These are phyloP conservation scores for Leucophora obtusa DNA, from an alignment of 2,888 invertebrate species.

Conservation along the genomic window DNA sequence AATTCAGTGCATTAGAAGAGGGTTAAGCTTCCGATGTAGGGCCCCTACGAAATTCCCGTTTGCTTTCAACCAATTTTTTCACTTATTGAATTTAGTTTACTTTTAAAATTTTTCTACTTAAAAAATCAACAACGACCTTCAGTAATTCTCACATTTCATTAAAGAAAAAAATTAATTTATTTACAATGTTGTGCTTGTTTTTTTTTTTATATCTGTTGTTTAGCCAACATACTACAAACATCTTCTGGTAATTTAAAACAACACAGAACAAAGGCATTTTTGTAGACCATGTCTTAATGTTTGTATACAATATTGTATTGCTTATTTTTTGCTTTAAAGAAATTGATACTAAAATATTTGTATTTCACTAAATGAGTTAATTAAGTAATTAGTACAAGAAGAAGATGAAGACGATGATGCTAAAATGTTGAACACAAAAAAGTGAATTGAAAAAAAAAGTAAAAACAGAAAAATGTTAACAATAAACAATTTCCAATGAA, in stretches of 20 bases:
- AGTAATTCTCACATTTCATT: constrained; percentile 63
- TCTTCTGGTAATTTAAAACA: constrained; percentile 43
- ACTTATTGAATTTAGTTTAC: background rate
- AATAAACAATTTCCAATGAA: constrained; percentile 37
- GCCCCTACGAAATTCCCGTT: background rate
- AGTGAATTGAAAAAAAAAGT: too few relatives aligned
- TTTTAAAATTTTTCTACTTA: constrained; percentile 2
- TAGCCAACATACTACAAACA: background rate
- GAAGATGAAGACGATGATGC: constrained; percentile 34
- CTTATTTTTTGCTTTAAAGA: constrained; percentile 29
- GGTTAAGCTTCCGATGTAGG: background rate
- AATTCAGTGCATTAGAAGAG: too few relatives aligned
- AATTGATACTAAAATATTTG: constrained; percentile 59
- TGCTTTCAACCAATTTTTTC: background rate
- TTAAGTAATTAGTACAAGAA: constrained; percentile 73
- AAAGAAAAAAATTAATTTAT: constrained; percentile 28
- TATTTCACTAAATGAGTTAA: constrained; percentile 67
- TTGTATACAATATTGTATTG: too few relatives aligned
- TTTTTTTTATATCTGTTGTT: background rate
- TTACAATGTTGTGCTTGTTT: constrained; percentile 41
- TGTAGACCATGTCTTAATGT: constrained; percentile 43
- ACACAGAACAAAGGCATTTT: constrained; percentile 49
- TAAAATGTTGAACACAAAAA: constrained; percentile 22
- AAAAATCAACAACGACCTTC: constrained; percentile 54
- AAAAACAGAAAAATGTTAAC: constrained; percentile 34